phyloP scores from a whole-genome alignment of 1,140 invertebrate species.

The Palaemon carinicauda region DNA sequence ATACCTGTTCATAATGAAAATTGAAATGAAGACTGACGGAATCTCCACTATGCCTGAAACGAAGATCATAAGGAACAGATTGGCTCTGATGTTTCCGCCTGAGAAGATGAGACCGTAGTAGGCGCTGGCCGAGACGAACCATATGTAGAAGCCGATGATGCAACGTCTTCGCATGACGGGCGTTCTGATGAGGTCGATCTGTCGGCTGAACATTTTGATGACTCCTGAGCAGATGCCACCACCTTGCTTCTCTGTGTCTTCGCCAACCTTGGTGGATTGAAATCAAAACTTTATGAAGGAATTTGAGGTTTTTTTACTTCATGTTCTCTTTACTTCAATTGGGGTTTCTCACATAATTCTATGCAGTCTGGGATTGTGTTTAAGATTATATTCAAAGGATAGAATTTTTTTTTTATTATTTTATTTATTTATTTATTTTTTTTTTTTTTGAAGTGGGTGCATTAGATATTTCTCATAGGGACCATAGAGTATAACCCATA shows the following conservation, averaged over 20 bases:
- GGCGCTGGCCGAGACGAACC: constrained; percentile 70
- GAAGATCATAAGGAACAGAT: constrained; percentile 55
- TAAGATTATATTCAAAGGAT: too few relatives aligned
- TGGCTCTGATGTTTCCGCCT: constrained; percentile 66
- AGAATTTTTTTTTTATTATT: too few relatives aligned
- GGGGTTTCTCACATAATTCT: too few relatives aligned
- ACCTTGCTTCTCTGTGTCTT: not conserved
- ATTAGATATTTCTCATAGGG: too few relatives aligned
- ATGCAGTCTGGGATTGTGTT: too few relatives aligned
- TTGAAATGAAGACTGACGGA: constrained; percentile 31
- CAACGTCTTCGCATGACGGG: constrained; percentile 76
- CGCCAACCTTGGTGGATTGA: not conserved
- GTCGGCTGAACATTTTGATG: not conserved
- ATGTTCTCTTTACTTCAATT: too few relatives aligned
- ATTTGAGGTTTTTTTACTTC: too few relatives aligned
- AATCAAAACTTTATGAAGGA: too few relatives aligned
- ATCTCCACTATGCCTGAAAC: constrained; percentile 54
- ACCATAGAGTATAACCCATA: too few relatives aligned
- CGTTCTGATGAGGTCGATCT: constrained; percentile 63
- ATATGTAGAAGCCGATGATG: constrained; percentile 79
- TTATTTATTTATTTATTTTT: too few relatives aligned
- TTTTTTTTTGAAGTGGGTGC: too few relatives aligned
- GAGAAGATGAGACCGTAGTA: constrained; percentile 83
- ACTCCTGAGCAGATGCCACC: not conserved
- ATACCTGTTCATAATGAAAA: constrained; percentile 29